A percentile compares a stretch with the other conserved stretches of the same genome.
Conservation (phyloP, 2,888 invertebrate genomes). For the Patella caerulea region DNA sequence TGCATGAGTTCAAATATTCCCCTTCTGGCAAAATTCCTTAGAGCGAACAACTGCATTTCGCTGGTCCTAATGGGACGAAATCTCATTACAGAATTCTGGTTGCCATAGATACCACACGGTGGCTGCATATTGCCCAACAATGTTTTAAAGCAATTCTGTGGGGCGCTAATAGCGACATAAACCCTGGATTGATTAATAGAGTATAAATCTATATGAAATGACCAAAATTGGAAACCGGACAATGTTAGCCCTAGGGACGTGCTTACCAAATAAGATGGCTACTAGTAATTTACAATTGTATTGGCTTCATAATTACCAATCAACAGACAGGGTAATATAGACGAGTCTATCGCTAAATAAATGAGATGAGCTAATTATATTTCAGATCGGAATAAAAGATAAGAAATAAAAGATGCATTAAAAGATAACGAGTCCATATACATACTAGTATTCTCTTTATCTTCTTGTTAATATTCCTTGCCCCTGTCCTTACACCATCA, state of each 20-base stretch:
- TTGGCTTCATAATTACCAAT: not conserved
- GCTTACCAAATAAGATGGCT: not conserved
- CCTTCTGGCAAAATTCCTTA: constrained; percentile 5
- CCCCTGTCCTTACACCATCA: not conserved
- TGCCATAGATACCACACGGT: constrained; percentile 16
- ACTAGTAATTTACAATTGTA: not conserved
- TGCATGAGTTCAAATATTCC: constrained; percentile 3
- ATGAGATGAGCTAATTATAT: constrained; percentile 1
- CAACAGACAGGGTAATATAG: not conserved
- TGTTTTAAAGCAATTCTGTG: not conserved
- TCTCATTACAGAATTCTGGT: constrained; percentile 12
- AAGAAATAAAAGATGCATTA: no score
- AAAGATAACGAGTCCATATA: no score
- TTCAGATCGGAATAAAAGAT: not conserved
- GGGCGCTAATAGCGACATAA: not conserved
- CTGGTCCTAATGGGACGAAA: not conserved
- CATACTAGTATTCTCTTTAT: no score
- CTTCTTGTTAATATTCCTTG: not conserved
- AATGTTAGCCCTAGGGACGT: not conserved
- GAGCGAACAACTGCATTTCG: constrained; percentile 4
- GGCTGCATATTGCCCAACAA: constrained; percentile 5
- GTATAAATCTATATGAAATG: not conserved
- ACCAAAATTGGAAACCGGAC: constrained; percentile 4
- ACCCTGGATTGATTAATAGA: not conserved
- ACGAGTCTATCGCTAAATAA: not conserved